Evolutionary conservation across 2,113 vertebrate species (phyloP).

Genomic region (Okapia johnstoni): DNA sequence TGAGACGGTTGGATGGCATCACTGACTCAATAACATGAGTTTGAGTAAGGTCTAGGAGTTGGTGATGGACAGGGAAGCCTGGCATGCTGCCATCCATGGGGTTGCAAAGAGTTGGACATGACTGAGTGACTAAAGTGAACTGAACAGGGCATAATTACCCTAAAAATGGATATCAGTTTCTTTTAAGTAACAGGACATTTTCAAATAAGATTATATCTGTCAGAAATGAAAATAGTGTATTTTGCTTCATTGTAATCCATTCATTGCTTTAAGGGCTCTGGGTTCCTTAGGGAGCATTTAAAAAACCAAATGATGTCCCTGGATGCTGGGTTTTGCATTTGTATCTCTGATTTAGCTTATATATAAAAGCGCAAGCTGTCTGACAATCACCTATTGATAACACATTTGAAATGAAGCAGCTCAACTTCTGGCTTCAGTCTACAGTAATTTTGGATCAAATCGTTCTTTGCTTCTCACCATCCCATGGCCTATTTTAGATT

Average conservation of each 20-base stretch:
- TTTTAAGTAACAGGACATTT: conserved; percentile 31
- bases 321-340: conserved; percentile 30
- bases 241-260: conserved; percentile 39
- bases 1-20: neutral
- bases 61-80: neutral
- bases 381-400: conserved; percentile 42
- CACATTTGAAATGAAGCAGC: neutral
- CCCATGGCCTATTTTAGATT: conserved; percentile 24
- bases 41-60: neutral
- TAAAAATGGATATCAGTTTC: conserved; percentile 46
- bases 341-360: conserved; percentile 16
- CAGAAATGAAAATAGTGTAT: conserved; percentile 42
- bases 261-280: conserved; percentile 43
- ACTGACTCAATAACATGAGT: neutral
- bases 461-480: neutral
- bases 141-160: neutral
- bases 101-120: fast-evolving
- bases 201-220: conserved; percentile 47
- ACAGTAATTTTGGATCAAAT: conserved; percentile 32
- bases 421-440: conserved; percentile 21
- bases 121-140: neutral
- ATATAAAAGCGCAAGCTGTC: neutral
- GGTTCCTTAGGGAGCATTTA: conserved; percentile 8
- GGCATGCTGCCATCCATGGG: neutral
- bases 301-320: conserved; percentile 6